Evolutionary conservation across 1,140 invertebrate genomes (phyloP).

Genomic region (Drosophila neocordata): DNA sequence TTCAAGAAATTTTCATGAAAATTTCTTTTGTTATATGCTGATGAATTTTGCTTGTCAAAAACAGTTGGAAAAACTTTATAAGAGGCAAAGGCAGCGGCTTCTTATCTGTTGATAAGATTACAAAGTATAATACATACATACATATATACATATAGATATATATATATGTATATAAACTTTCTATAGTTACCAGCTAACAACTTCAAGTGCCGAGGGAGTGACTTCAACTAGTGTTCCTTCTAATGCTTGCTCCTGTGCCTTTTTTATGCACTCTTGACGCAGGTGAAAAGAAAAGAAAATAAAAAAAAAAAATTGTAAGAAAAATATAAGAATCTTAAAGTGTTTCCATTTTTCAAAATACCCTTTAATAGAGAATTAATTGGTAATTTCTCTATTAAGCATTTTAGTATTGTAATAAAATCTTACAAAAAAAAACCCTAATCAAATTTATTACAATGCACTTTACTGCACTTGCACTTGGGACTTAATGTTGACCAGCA

Average conservation of each 20-base stretch:
- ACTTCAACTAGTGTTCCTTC: background rate
- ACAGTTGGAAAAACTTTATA: conserved; percentile 34
- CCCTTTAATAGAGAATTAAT: background rate
- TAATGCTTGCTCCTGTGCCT: conserved; percentile 7
- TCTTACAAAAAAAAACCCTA: too few relatives aligned
- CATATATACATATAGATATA: conserved; percentile 16
- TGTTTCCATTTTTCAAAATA: background rate
- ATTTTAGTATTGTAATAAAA: background rate
- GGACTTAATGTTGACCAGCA: background rate
- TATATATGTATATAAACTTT: background rate
- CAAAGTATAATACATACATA: conserved; percentile 31
- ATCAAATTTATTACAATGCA: background rate
- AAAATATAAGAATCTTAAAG: background rate
- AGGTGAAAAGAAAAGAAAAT: conserved; percentile 27
- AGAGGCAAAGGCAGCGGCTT: conserved; percentile 22
- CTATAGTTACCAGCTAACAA: conserved; percentile 19
- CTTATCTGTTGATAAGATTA: conserved; percentile 52
- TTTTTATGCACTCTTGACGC: conserved; percentile 32
- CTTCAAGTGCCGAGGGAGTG: conserved; percentile 26
- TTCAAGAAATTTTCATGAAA: conserved; percentile 22
- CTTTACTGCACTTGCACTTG: background rate
- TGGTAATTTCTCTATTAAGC: too few relatives aligned
- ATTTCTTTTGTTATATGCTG: conserved; percentile 25
- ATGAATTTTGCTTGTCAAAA: conserved; percentile 37
- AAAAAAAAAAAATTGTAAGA: too few relatives aligned